phyloP scores from a whole-genome alignment of 2,113 vertebrate species.

The Cettia cetti region DNA sequence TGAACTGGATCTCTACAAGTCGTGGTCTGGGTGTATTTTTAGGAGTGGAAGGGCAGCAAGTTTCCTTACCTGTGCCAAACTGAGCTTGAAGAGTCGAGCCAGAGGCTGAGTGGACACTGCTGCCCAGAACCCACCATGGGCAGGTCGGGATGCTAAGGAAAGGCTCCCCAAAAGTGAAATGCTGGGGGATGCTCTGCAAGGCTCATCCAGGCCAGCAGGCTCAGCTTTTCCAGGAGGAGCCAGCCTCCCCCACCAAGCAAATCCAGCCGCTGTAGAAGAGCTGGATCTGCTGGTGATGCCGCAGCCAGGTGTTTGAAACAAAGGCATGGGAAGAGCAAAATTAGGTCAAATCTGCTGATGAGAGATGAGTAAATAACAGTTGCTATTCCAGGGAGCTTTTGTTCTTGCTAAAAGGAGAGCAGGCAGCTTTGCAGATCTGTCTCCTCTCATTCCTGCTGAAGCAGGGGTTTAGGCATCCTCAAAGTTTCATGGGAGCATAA shows the following conservation, averaged over 20 bases:
- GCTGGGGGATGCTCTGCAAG: not conserved
- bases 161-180: not conserved
- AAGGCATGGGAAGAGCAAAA: slow-evolving; percentile 28
- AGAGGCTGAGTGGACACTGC: rapidly evolving
- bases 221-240: not conserved
- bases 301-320: slow-evolving; percentile 46
- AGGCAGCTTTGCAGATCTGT: slow-evolving; percentile 3
- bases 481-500: slow-evolving; percentile 5
- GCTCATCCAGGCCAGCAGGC: not conserved
- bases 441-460: slow-evolving; percentile 20
- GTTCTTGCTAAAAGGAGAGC: not conserved
- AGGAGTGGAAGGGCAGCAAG: not conserved
- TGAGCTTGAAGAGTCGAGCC: rapidly evolving
- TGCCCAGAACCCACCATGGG: rapidly evolving
- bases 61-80: not conserved
- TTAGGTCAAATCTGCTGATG: slow-evolving; percentile 51
- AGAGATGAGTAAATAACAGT: slow-evolving; percentile 50
- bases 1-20: too few species aligned
- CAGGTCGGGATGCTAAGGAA: rapidly evolving
- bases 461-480: not conserved
- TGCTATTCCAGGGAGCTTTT: slow-evolving; percentile 22
- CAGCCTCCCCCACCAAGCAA: not conserved
- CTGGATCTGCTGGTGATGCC: not conserved
- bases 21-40: not conserved
- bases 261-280: not conserved